Conservation (phyloP, 2,797 vertebrate genomes). For the Craterocephalus amniculus region DNA sequence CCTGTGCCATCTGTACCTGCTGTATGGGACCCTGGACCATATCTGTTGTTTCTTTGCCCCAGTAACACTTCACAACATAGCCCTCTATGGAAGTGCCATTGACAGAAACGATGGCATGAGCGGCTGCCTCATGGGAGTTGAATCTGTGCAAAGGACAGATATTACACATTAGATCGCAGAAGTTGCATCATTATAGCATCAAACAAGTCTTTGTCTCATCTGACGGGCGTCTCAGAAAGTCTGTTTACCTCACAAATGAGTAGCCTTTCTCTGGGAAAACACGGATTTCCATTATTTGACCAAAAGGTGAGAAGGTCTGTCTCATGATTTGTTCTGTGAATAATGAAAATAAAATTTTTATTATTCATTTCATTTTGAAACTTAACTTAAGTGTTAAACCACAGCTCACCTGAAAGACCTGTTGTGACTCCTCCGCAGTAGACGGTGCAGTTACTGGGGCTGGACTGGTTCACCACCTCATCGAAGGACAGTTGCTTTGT, state of each 20-base stretch:
- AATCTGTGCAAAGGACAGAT: slow-evolving; percentile 80
- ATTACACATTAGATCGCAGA: too few relatives aligned
- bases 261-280: slow-evolving; percentile 99
- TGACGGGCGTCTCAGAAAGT: slow-evolving; percentile 27
- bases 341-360: too few relatives aligned
- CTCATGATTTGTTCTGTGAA: slow-evolving; percentile 95
- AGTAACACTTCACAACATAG: slow-evolving; percentile 95
- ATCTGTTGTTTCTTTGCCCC: slow-evolving; percentile 96
- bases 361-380: background rate
- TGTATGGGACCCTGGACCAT: slow-evolving; percentile 89
- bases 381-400: too few relatives aligned
- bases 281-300: slow-evolving; percentile 97
- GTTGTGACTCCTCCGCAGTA: slow-evolving; percentile 97
- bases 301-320: slow-evolving; percentile 97
- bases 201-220: background rate
- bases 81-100: slow-evolving; percentile 95
- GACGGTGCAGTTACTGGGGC: slow-evolving; percentile 97
- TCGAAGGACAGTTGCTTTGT: slow-evolving; percentile 97
- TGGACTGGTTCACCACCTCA: slow-evolving; percentile 96
- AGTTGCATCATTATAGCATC: background rate
- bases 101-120: slow-evolving; percentile 96
- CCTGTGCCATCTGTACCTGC: slow-evolving; percentile 87
- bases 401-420: slow-evolving; percentile 83
- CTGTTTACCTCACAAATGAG: slow-evolving; percentile 97
- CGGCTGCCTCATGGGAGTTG: slow-evolving; percentile 93